Evolutionary conservation across 2,888 invertebrate genomes (phyloP), one percentile per base, ranked within the genome.

Genomic region (Hypena proboscidalis): DNA sequence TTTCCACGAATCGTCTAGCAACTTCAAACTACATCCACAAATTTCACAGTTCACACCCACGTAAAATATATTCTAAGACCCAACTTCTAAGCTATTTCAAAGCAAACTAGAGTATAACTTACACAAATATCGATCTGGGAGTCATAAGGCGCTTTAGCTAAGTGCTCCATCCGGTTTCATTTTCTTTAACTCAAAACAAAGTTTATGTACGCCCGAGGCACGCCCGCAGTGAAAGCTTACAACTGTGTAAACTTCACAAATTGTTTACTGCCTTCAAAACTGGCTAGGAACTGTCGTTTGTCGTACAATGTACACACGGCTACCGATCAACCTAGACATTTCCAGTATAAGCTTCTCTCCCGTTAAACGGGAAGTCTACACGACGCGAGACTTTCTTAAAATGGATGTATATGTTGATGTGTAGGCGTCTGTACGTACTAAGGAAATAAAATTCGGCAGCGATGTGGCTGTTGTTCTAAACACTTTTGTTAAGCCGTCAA

Each of bases 261-360:
- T 66, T 67, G 67, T 67, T 67, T 60, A 66, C 69, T 52, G 53
- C 52, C 60, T 63, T 51, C 67, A 57, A 55, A 67, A 66, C 55
- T 63, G 63, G 53, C 48, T 50, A 32, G 38, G 37, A 67, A 67
- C 54, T 58, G 67, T 60, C 69, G 64, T 66, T 68, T 68, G 69
- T 65, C 44, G 55, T 34, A 44, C 45, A 55, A 47, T 53, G 68
- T 67, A 49, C 47, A 39, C 51, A 52, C 49, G 32, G 33, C n/a
- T n/a, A n/a, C n/a, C n/a, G n/a, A n/a, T n/a, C n/a, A n/a, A n/a
- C n/a, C n/a, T n/a, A n/a, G n/a, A n/a, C n/a, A n/a, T n/a, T n/a
- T n/a, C n/a, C n/a, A n/a, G n/a, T n/a, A n/a, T n/a, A n/a, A n/a
- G n/a, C n/a, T n/a, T n/a, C n/a, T n/a, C n/a, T n/a, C n/a, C n/a